phyloP scores from a whole-genome alignment of 2,797 vertebrate genomes.

The Ataeniobius toweri region DNA sequence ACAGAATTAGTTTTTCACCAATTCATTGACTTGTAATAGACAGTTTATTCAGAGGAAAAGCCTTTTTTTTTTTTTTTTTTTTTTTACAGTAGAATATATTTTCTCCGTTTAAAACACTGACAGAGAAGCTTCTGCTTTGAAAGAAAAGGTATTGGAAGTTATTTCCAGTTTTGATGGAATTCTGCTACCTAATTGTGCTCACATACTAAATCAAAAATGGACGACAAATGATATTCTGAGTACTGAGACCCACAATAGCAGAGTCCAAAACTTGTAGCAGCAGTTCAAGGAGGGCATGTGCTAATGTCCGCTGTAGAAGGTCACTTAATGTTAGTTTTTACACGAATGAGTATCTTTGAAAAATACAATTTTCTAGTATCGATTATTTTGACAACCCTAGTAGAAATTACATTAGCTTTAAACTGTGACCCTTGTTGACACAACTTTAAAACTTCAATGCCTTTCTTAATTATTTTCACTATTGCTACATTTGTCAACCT shows the following conservation, averaged over 20 bases:
- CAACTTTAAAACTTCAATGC: not conserved
- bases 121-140: no score
- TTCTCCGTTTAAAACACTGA: not conserved
- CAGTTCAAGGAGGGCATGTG: no score
- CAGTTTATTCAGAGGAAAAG: not conserved
- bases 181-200: not conserved
- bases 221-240: not conserved
- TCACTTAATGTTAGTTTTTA: no score
- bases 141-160: not conserved
- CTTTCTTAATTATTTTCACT: not conserved
- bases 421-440: no score
- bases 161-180: not conserved
- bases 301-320: no score
- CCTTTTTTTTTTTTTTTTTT: no score
- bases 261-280: no score
- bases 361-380: no score
- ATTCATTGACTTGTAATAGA: not conserved
- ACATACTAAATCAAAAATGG: not conserved
- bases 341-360: no score
- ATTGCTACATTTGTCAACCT: not conserved
- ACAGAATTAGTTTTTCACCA: not conserved
- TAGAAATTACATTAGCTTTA: no score
- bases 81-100: not conserved
- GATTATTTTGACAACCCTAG: no score
- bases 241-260: no score